Evolutionary conservation across 2,888 invertebrate genomes (phyloP), one percentile per base, ranked within the genome.

Genomic region (Leptopterna dolabrata): DNA sequence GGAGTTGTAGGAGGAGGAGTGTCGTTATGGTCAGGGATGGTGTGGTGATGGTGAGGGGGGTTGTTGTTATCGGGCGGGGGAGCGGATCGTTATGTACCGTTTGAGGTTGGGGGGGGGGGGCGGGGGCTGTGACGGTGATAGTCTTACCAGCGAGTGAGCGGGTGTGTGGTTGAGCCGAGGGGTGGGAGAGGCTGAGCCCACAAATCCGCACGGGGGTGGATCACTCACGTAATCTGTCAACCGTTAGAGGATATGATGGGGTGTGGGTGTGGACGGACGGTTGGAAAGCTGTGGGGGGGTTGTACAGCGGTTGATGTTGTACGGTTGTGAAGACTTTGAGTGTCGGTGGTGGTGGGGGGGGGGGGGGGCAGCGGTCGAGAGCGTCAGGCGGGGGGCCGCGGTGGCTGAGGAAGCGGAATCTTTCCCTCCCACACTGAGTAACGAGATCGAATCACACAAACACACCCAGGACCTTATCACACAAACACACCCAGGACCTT

Each of bases 151-250:
- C 7, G 36, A 7, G 7, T 7, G 36, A 7, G 36, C 7, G 36
- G 36, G 36, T 36, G 7, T 2, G 70, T 1, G 78, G 43, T 3
- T 1, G 47, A 55, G 55, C 13, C 9, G 27, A 19, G 29, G 51
- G 29, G 30, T 2, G n/a, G 81, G 55, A 45, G 41, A 76, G 55
- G 29, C 55, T 30, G 55, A 47, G 80, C 16, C 29, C 80, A 45
- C 27, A 84, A 82, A 82, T 82, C 82, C 82, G 55, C 82, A 82
- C 30, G n/a, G 36, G 70, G 83, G 83, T 11, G 83, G 83, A 83
- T 83, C 63, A 83, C 83, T 83, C 83, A 83, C 83, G 83, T 83
- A 83, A 83, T 83, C 83, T 85, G 85, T 85, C 73, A 85, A 85
- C 71, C 55, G 43, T 78, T 78, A 55, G 81, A 55, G 51, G 16